Percentiles rank a stretch among this genome's conserved stretches.
phyloP scores from a whole-genome alignment of 2,797 vertebrate species.

The Danio albolineatus region DNA sequence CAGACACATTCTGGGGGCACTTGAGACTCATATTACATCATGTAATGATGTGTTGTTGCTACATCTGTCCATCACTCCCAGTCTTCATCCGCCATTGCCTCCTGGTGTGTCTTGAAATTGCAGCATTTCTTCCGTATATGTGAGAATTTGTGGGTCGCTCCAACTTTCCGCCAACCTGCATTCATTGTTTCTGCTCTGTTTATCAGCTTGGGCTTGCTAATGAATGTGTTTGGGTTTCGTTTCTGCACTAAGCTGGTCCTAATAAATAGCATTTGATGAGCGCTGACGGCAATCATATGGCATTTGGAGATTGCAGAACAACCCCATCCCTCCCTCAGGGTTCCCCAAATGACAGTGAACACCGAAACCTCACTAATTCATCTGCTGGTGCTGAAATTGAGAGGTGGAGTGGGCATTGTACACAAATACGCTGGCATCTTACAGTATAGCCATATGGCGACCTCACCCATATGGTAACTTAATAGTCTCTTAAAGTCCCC shows the following conservation, averaged over 20 bases:
- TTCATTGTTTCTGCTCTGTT: constrained; percentile 7
- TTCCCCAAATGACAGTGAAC: constrained; percentile 13
- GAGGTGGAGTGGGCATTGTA: constrained; percentile 2
- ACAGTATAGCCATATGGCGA: neutral
- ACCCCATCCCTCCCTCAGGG: neutral
- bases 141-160: constrained; percentile 12
- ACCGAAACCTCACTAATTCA: neutral
- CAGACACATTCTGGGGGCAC: too few relatives aligned
- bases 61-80: constrained; percentile 31
- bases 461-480: too few relatives aligned
- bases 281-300: constrained; percentile 22
- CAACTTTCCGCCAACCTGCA: neutral
- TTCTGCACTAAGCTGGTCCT: constrained; percentile 8
- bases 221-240: constrained; percentile 16
- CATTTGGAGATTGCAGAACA: constrained; percentile 30
- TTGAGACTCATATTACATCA: too few relatives aligned
- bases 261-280: constrained; percentile 23
- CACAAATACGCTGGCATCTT: neutral
- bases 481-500: too few relatives aligned
- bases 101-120: constrained; percentile 24
- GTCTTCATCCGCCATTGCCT: constrained; percentile 14
- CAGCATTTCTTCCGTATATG: neutral
- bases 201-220: constrained; percentile 24
- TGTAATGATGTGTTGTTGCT: constrained; percentile 35
- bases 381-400: neutral